Evolutionary conservation across 2,113 vertebrate genomes (phyloP).

Genomic region (Marmota monax): DNA sequence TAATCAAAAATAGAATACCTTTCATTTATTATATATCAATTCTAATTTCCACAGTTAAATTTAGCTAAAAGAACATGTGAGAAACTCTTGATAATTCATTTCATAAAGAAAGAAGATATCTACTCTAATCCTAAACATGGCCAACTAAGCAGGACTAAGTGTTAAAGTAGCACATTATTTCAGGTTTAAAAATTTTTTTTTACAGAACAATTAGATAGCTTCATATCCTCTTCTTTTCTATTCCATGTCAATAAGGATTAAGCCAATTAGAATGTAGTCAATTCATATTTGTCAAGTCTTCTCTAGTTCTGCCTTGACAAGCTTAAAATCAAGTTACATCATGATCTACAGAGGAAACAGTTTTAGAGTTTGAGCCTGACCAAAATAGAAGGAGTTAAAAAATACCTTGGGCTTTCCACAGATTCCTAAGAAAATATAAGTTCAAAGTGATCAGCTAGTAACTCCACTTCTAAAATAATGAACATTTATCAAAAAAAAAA

Average conservation of each 20-base stretch:
- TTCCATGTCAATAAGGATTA: background rate
- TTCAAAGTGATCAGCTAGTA: conserved; percentile 7
- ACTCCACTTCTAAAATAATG: background rate
- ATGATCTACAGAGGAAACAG: background rate
- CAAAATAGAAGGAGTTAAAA: background rate
- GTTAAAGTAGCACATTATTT: background rate
- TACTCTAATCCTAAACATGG: background rate
- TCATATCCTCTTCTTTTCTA: background rate
- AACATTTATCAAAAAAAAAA: background rate
- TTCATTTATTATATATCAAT: conserved; percentile 28
- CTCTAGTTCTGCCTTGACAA: background rate
- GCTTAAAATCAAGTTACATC: conserved; percentile 8
- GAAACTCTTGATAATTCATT: background rate
- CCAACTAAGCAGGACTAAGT: conserved; percentile 30
- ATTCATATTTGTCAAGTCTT: conserved; percentile 3
- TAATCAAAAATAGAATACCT: background rate
- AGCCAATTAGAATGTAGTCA: conserved; percentile 47
- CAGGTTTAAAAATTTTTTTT: background rate
- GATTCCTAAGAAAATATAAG: conserved; percentile 28
- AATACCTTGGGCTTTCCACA: background rate
- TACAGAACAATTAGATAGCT: conserved; percentile 37
- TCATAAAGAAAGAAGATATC: conserved; percentile 50
- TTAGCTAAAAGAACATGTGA: background rate
- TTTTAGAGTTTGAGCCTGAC: background rate
- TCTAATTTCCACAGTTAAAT: conserved; percentile 39